Evolutionary conservation across 2,113 vertebrate species (phyloP).

Genomic region (Xiphophorus maculatus): DNA sequence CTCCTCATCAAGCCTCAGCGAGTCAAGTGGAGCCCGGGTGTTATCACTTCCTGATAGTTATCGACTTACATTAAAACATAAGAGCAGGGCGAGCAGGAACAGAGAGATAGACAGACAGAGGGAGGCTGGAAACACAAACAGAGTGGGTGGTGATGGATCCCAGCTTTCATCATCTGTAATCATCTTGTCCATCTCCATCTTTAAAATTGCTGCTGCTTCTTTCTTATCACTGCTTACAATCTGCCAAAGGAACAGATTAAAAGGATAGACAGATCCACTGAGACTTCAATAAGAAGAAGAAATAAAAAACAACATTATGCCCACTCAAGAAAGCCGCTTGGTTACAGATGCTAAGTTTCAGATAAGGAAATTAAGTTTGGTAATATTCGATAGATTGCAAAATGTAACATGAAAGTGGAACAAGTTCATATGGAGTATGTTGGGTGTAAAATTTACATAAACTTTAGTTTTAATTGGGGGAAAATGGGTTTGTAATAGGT

Average conservation of each 20-base stretch:
- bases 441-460: slow-evolving; percentile 51
- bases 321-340: slow-evolving; percentile 59
- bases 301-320: slow-evolving; percentile 6
- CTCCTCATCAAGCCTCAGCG: slow-evolving; percentile 49
- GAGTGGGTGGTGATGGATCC: slow-evolving; percentile 70
- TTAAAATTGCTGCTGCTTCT: slow-evolving; percentile 49
- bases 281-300: slow-evolving; percentile 33
- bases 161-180: slow-evolving; percentile 73
- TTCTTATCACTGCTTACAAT: slow-evolving; percentile 61
- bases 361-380: slow-evolving; percentile 63
- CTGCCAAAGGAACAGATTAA: slow-evolving; percentile 51
- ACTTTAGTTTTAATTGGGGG: background rate
- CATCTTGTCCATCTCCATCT: slow-evolving; percentile 69
- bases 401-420: slow-evolving; percentile 42
- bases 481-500: background rate
- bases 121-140: slow-evolving; percentile 64
- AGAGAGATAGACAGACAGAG: slow-evolving; percentile 44
- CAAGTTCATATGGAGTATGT: slow-evolving; percentile 32
- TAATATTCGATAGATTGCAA: slow-evolving; percentile 34
- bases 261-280: slow-evolving; percentile 24
- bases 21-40: slow-evolving; percentile 49
- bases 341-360: slow-evolving; percentile 50
- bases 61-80: slow-evolving; percentile 75
- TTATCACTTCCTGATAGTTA: slow-evolving; percentile 71
- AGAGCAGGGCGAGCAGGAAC: slow-evolving; percentile 42